Evolutionary conservation across 2,113 vertebrate genomes (phyloP).

Genomic region (Hemichromis elongatus): DNA sequence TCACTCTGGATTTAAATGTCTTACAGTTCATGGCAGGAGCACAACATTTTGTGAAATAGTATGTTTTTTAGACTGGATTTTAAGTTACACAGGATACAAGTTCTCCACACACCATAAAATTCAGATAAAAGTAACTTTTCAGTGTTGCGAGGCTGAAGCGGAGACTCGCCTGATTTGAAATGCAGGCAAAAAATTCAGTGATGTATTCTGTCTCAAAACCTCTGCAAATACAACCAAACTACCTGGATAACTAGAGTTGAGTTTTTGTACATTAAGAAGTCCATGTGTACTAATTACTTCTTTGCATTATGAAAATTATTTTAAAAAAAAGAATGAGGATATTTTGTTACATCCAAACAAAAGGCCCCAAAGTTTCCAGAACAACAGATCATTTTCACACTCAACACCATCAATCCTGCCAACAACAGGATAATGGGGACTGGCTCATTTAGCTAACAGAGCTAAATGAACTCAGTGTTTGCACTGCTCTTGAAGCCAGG

Average conservation of each 20-base stretch:
- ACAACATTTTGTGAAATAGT: not conserved
- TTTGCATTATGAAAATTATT: not conserved
- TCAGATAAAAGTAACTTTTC: not conserved
- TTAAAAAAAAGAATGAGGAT: not conserved
- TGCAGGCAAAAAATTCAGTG: accelerated
- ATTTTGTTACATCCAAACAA: not conserved
- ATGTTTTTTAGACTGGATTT: not conserved
- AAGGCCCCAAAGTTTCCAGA: not conserved
- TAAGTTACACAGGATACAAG: not conserved
- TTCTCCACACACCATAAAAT: not conserved
- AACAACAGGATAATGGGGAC: slow-evolving; percentile 51
- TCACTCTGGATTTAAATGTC: not conserved
- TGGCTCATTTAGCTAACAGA: slow-evolving; percentile 55
- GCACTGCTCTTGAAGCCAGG: not conserved
- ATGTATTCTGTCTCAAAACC: not conserved
- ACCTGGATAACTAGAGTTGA: not conserved
- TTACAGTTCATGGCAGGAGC: not conserved
- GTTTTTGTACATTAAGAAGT: not conserved
- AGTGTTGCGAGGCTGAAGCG: not conserved
- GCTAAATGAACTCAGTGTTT: slow-evolving; percentile 42
- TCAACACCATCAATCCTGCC: slow-evolving; percentile 35
- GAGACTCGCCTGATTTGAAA: not conserved
- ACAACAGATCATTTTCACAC: slow-evolving; percentile 20
- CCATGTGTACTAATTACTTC: not conserved
- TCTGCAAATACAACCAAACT: not conserved